phyloP scores from a whole-genome alignment of 2,797 vertebrate genomes.

The Pipistrellus nathusii region DNA sequence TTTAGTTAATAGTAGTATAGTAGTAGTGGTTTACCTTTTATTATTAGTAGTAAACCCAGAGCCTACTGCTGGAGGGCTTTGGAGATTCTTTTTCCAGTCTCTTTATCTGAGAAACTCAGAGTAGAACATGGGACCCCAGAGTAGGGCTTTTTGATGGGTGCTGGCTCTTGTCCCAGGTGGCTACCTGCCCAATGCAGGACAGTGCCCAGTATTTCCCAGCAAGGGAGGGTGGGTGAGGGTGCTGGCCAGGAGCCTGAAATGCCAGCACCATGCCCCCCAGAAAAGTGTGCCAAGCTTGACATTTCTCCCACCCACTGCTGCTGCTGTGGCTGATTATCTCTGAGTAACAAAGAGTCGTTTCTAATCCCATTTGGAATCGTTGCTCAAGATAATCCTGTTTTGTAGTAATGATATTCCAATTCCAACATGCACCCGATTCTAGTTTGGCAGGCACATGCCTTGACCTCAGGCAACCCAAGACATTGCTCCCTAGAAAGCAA shows the following conservation, averaged over 20 bases:
- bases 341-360: conserved; percentile 79
- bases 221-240: conserved; percentile 67
- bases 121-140: conserved; percentile 49
- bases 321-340: conserved; percentile 74
- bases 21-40: neutral
- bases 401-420: conserved; percentile 79
- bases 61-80: neutral
- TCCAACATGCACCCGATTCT: conserved; percentile 72
- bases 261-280: conserved; percentile 65
- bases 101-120: conserved; percentile 15
- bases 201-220: conserved; percentile 78
- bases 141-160: neutral
- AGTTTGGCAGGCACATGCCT: conserved; percentile 77
- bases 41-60: neutral
- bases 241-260: conserved; percentile 72
- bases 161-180: conserved; percentile 68
- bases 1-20: neutral
- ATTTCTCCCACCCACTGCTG: conserved; percentile 64
- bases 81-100: neutral
- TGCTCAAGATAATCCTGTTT: conserved; percentile 81
- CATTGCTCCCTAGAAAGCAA: conserved; percentile 51
- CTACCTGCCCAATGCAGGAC: conserved; percentile 43
- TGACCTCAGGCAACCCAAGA: conserved; percentile 68
- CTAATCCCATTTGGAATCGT: conserved; percentile 81
- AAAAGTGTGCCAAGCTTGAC: conserved; percentile 67